Percentiles rank a stretch among this genome's conserved stretches.
Conservation (phyloP, 2,113 vertebrate genomes). For the Hippolais icterina region DNA sequence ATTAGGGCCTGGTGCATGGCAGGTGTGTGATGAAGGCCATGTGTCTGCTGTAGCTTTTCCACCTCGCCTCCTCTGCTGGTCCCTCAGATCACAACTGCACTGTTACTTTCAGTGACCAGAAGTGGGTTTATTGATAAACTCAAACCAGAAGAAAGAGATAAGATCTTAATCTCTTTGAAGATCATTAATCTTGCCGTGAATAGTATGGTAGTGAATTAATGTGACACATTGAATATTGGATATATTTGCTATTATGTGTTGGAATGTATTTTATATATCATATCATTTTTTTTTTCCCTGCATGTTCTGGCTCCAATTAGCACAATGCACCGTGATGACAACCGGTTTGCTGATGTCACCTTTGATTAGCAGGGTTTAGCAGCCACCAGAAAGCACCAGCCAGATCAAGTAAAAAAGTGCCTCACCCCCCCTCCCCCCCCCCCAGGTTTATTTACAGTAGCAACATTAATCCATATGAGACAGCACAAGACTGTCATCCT, state of each 20-base stretch:
- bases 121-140: background rate
- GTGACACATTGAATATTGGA: background rate
- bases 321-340: background rate
- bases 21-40: background rate
- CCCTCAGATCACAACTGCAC: background rate
- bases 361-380: background rate
- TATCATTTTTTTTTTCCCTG: background rate
- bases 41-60: background rate
- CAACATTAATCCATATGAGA: background rate
- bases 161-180: background rate
- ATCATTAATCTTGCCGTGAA: background rate
- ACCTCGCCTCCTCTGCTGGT: background rate
- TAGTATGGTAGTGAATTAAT: background rate
- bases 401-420: background rate
- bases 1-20: rapidly evolving
- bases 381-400: background rate
- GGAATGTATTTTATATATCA: background rate
- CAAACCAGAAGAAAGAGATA: background rate
- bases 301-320: background rate
- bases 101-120: background rate
- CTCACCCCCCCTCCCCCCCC: background rate
- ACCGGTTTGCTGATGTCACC: background rate
- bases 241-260: background rate
- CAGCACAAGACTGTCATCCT: background rate
- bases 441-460: background rate